Evolutionary conservation across 2,888 invertebrate genomes (phyloP), one percentile per base, ranked within the genome.

Genomic region (Patella caerulea): DNA sequence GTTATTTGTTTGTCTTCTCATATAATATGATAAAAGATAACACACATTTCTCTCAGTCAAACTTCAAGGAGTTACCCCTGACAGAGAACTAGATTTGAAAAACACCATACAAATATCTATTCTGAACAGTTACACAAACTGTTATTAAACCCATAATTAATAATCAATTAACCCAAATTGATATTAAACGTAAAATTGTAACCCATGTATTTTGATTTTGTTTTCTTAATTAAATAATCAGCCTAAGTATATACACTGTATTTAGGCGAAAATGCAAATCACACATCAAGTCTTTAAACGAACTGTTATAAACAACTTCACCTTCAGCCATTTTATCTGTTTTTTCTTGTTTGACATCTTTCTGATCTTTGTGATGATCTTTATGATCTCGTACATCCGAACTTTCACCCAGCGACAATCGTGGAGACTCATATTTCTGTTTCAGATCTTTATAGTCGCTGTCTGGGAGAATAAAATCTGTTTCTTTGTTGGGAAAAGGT

Each of bases 401-500:
- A 45, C 56, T 53, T 45, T 71, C 78, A 2, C 54, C 19, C 24
- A 24, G n/a, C 29, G 53, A 54, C 55, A 81, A 76, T 17, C 88
- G 80, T 59, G 88, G 88, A 77, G 84, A 88, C n/a, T 65, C 65
- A 12, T 75, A 77, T 75, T 84, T 85, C 9, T 83, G 76, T 74
- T 82, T 79, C 24, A 86, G 71, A 12, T 86, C 84, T 71, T 77
- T 71, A 56, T 84, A 86, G 3, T 88, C 88, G 14, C 52, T 79
- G 17, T 85, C 84, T 56, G 87, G 87, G 19, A 89, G 80, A 11
- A 73, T 53, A 82, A 90, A 90, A 24, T 89, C 89, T 45, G 78
- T 56, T 73, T 83, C 83, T 77, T 88, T 89, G 82, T 90, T 90
- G n/a, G 90, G 90, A 80, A 90, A 89, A 17, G 90, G 89, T 19